Evolutionary conservation across 2,797 vertebrate species (phyloP).

Genomic region (Myotis planiceps): DNA sequence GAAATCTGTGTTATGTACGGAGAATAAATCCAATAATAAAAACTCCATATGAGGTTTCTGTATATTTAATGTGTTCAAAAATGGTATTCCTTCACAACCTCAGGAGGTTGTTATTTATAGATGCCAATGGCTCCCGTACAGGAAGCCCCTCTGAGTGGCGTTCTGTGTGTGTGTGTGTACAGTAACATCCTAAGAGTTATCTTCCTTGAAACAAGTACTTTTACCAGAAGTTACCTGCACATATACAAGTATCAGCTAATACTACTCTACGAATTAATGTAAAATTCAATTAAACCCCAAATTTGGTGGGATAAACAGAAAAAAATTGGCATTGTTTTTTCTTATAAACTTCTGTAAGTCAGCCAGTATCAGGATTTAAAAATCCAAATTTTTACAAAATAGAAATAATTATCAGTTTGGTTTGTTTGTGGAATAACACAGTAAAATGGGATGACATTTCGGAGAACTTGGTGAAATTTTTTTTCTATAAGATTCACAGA

Average conservation of each 20-base stretch:
- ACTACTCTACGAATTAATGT: neutral
- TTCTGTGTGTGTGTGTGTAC: neutral
- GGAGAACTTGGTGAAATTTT: neutral
- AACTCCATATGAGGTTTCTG: neutral
- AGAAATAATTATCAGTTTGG: neutral
- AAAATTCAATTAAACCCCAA: neutral
- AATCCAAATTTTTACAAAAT: neutral
- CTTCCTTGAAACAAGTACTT: neutral
- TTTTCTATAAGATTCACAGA: neutral
- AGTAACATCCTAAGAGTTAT: neutral
- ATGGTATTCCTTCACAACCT: neutral
- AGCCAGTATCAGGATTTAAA: neutral
- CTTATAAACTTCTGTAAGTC: neutral
- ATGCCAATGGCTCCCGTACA: neutral
- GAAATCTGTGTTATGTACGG: neutral
- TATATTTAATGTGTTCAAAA: conserved; percentile 23
- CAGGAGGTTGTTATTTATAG: neutral
- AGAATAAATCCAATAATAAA: conserved; percentile 56
- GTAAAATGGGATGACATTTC: neutral
- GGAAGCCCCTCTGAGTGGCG: neutral
- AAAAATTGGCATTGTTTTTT: neutral
- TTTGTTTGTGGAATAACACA: neutral
- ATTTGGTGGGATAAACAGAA: neutral
- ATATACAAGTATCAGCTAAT: neutral
- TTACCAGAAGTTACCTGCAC: neutral